Evolutionary conservation across 2,888 invertebrate species (phyloP).

Genomic region (Plusia festucae): DNA sequence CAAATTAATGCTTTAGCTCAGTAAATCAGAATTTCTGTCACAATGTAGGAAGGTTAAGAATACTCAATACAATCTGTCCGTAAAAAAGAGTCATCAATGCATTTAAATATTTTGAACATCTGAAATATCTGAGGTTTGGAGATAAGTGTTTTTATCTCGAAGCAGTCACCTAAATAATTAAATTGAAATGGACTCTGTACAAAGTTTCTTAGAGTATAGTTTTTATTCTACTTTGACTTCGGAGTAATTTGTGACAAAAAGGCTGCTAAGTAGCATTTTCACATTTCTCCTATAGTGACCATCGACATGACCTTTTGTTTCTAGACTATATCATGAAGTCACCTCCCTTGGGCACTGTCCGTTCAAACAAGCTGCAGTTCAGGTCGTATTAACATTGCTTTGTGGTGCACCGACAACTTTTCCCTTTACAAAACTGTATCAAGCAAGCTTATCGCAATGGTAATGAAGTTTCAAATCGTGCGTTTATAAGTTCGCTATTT

Average conservation of each 20-base stretch:
- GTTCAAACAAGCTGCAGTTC: slow-evolving; percentile 39
- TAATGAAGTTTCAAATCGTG: slow-evolving; percentile 43
- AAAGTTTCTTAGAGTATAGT: no score
- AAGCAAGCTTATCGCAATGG: slow-evolving; percentile 34
- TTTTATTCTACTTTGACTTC: no score
- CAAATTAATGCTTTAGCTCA: slow-evolving; percentile 12
- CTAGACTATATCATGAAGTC: background rate
- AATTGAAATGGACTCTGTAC: no score
- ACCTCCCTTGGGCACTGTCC: slow-evolving; percentile 36
- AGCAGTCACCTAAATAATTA: no score
- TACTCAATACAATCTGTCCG: background rate
- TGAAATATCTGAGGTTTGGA: no score
- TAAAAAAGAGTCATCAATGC: no score
- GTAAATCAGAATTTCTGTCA: background rate
- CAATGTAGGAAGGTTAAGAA: background rate
- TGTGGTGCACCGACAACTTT: slow-evolving; percentile 51
- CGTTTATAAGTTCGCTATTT: slow-evolving; percentile 22
- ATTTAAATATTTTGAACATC: no score
- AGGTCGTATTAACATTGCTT: slow-evolving; percentile 50
- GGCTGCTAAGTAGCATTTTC: no score
- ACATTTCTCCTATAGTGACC: no score
- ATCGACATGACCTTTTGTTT: slow-evolving; percentile 19
- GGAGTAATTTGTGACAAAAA: no score
- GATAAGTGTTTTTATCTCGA: no score
- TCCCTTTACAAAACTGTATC: slow-evolving; percentile 57